Percentiles rank a stretch among this genome's conserved stretches.
phyloP scores from a whole-genome alignment of 1,140 invertebrate genomes.

The Bombus confusus region DNA sequence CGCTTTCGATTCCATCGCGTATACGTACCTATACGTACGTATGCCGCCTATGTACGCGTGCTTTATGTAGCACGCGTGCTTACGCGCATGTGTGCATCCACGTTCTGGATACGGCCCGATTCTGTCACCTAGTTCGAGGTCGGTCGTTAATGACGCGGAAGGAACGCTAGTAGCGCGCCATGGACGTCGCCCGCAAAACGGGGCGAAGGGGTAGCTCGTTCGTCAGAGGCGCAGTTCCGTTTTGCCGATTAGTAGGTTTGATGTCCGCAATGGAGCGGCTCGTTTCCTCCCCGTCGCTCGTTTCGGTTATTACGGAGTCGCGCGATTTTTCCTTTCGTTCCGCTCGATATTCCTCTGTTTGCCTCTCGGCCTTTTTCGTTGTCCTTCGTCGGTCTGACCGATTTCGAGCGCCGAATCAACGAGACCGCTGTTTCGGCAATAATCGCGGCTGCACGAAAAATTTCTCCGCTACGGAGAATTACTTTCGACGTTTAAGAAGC shows the following conservation, averaged over 20 bases:
- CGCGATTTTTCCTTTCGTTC: not conserved
- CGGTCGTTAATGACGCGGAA: constrained; percentile 58
- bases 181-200: not conserved
- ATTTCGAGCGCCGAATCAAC: not conserved
- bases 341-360: not conserved
- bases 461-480: no score
- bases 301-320: constrained; percentile 7
- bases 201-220: constrained; percentile 16
- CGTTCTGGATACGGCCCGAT: constrained; percentile 22
- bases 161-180: constrained; percentile 8
- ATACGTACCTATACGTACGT: not conserved
- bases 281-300: constrained; percentile 29
- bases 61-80: not conserved
- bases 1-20: constrained; percentile 33
- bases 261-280: constrained; percentile 43
- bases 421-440: no score
- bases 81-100: not conserved
- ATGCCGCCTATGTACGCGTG: not conserved
- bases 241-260: constrained; percentile 54
- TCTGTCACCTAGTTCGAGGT: constrained; percentile 25
- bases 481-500: no score
- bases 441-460: not conserved
- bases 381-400: not conserved
- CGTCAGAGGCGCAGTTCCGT: constrained; percentile 35
- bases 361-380: not conserved